Evolutionary conservation across 2,113 vertebrate species (phyloP).

Genomic region (Burhinus bistriatus): DNA sequence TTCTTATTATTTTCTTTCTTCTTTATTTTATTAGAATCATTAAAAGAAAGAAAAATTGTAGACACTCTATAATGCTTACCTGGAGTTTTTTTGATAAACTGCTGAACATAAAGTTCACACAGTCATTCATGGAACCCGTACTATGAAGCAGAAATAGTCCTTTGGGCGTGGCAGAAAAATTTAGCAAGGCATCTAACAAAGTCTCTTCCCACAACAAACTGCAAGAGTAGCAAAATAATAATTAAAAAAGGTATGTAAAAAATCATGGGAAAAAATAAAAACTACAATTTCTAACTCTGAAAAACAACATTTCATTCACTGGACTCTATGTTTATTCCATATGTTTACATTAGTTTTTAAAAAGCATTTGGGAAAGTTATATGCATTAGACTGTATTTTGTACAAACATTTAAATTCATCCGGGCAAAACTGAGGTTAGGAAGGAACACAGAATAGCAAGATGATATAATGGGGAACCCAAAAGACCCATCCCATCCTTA

Average conservation of each 20-base stretch:
- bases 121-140: constrained; percentile 86
- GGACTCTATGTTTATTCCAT: neutral
- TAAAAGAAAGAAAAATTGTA: neutral
- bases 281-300: neutral
- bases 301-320: neutral
- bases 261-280: neutral
- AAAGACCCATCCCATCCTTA: neutral
- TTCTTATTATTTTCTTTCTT: neutral
- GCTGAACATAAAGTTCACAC: constrained; percentile 89
- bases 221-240: constrained; percentile 27
- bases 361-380: neutral
- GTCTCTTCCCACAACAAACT: constrained; percentile 91
- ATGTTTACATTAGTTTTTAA: neutral
- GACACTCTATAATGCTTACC: constrained; percentile 69
- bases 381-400: neutral
- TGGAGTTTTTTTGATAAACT: constrained; percentile 87
- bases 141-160: constrained; percentile 89
- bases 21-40: neutral
- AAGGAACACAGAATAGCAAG: neutral
- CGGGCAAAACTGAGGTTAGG: neutral
- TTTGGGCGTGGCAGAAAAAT: constrained; percentile 90
- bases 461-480: neutral
- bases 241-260: neutral
- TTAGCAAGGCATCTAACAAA: constrained; percentile 88
- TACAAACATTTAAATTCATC: neutral